Evolutionary conservation across 2,797 vertebrate genomes (phyloP), one percentile per base, ranked within the genome.

Genomic region (Pseudotriccus pelzelni): DNA sequence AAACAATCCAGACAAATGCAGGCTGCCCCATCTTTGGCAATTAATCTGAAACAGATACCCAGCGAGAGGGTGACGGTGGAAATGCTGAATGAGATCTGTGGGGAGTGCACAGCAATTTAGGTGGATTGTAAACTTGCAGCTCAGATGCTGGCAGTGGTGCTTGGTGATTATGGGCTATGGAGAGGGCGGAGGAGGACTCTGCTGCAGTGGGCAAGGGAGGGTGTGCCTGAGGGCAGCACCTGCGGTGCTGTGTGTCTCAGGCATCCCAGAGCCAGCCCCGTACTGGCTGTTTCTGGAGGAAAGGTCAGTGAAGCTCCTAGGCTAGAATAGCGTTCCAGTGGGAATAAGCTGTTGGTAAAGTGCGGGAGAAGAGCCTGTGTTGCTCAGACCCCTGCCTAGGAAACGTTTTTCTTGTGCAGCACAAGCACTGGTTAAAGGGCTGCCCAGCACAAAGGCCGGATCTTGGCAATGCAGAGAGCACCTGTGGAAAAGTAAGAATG

Each of bases 11-110:
- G 90, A 89, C 91, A 78, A 92, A 94, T 55, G 75, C 60, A 94
- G 41, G 67, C 90, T 89, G 79, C 80, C 79, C 75, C 73, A 68
- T 94, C 87, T 60, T 92, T 0, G 0, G 77, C 87, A 95, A 95
- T 94, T 91, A 95, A 94, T 95, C 87, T 88, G 90, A 68, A 91
- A 64, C 82, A 92, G 96, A 92, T 93, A 91, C 14, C 76, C 90
- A 68, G 66, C 0, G 47, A 84, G 85, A 89, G 64, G 58, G 92
- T 59, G 77, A 59, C 5, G 24, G 87, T 0, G 22, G 92, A 93
- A 96, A 82, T 4, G 73, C 89, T 91, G 94, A 93, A 91, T 68
- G 89, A 86, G 82, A 66, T 79, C 81, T 94, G 82, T 30, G 74
- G 84, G 87, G 73, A 89, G 69, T 0, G 15, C 66, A 46, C 19